Percentiles rank a stretch among this genome's conserved stretches.
These are phyloP conservation scores for Channa argus DNA, from an alignment of 2,113 vertebrate genomes.

Conservation along the genomic window DNA sequence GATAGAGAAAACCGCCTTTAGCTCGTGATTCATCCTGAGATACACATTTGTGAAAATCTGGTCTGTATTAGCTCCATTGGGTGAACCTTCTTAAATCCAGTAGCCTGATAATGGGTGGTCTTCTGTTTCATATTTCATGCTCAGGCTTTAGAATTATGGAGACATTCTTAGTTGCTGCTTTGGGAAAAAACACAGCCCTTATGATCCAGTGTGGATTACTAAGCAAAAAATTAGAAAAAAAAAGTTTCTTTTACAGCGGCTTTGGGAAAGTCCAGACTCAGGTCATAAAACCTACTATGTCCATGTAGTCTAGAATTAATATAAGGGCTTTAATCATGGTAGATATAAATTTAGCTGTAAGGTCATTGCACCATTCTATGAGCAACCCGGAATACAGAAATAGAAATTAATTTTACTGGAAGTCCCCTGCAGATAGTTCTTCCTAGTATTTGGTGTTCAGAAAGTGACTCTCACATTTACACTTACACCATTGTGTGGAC, in stretches of 20 bases:
- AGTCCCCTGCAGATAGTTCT: slow-evolving; percentile 27
- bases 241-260: slow-evolving; percentile 30
- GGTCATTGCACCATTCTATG: slow-evolving; percentile 25
- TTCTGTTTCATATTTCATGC: slow-evolving; percentile 33
- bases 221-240: slow-evolving; percentile 39
- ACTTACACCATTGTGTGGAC: neutral
- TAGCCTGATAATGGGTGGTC: slow-evolving; percentile 50
- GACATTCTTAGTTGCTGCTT: slow-evolving; percentile 29
- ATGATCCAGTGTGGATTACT: slow-evolving; percentile 50
- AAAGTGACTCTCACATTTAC: neutral
- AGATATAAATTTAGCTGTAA: slow-evolving; percentile 22
- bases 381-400: slow-evolving; percentile 13
- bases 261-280: slow-evolving; percentile 57
- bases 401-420: slow-evolving; percentile 42
- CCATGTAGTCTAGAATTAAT: slow-evolving; percentile 9
- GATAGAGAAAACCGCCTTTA: slow-evolving; percentile 19
- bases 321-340: slow-evolving; percentile 17
- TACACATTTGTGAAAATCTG: slow-evolving; percentile 34
- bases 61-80: slow-evolving; percentile 19
- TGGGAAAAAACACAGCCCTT: slow-evolving; percentile 14
- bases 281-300: slow-evolving; percentile 17
- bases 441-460: slow-evolving; percentile 29
- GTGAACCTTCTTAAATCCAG: slow-evolving; percentile 28
- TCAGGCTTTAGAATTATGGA: slow-evolving; percentile 18
- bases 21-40: slow-evolving; percentile 25